phyloP scores from a whole-genome alignment of 1,140 invertebrate genomes.

The Drosophila rhopaloa region DNA sequence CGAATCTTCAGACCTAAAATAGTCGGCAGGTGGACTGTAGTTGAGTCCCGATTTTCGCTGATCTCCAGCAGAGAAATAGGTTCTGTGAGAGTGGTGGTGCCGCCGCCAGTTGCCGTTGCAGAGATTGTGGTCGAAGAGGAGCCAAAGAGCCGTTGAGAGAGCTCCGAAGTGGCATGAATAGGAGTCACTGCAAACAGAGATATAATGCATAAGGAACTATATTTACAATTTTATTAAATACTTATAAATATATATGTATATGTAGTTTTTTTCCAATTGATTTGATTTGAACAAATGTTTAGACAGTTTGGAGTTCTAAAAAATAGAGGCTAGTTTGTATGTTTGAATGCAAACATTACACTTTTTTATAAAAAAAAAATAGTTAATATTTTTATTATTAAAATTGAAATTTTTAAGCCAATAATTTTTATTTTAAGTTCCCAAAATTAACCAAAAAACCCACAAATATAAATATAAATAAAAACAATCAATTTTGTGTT shows the following conservation, averaged over 20 bases:
- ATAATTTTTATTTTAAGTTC: too few relatives aligned
- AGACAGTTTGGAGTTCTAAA: too few relatives aligned
- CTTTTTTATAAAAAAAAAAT: too few relatives aligned
- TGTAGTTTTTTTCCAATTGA: neutral
- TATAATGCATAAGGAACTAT: neutral
- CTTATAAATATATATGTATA: too few relatives aligned
- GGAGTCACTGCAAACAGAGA: constrained; percentile 1
- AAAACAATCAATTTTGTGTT: constrained; percentile 48
- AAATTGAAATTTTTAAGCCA: too few relatives aligned
- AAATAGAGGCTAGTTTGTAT: too few relatives aligned
- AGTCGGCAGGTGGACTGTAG: constrained; percentile 75
- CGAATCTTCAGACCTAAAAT: constrained; percentile 74
- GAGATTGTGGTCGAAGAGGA: constrained; percentile 48
- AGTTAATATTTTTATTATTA: too few relatives aligned
- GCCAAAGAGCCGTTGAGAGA: constrained; percentile 78
- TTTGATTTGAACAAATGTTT: neutral
- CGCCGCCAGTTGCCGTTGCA: constrained; percentile 12
- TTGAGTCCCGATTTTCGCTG: constrained; percentile 18
- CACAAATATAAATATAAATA: constrained; percentile 2
- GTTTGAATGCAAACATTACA: too few relatives aligned
- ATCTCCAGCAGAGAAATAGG: constrained; percentile 26
- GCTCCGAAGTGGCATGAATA: constrained; percentile 63
- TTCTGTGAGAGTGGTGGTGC: constrained; percentile 1
- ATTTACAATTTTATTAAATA: too few relatives aligned
- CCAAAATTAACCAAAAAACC: neutral